Percentiles rank a stretch among this genome's conserved stretches.
phyloP scores from a whole-genome alignment of 2,888 invertebrate genomes.

The Andrena dorsata region DNA sequence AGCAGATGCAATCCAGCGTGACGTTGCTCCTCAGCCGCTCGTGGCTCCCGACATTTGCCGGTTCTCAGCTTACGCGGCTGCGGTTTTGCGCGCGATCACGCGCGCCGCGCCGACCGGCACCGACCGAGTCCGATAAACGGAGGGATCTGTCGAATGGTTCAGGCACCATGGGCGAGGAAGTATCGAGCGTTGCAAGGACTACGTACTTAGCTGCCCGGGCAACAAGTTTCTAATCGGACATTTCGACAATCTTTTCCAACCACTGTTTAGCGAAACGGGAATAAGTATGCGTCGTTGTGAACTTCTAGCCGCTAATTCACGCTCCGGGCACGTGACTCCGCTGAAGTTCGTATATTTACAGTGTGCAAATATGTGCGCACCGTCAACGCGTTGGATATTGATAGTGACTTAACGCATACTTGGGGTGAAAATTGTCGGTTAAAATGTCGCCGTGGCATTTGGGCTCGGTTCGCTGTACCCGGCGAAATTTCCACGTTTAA shows the following conservation, averaged over 20 bases:
- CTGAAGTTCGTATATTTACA: constrained; percentile 37
- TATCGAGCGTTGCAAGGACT: neutral
- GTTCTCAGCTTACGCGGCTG: constrained; percentile 81
- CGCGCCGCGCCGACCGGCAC: neutral
- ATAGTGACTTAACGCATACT: constrained; percentile 17
- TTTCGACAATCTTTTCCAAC: too few relatives aligned
- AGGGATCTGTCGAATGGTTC: neutral
- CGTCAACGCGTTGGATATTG: constrained; percentile 1
- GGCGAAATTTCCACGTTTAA: neutral
- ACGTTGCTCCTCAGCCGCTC: constrained; percentile 79
- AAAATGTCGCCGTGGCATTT: neutral
- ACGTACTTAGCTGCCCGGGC: too few relatives aligned
- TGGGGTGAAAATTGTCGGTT: neutral
- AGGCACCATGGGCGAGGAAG: neutral
- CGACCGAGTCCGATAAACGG: neutral
- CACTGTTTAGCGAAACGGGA: neutral
- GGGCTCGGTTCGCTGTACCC: neutral
- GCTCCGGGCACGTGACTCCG: constrained; percentile 5
- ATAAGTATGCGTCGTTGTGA: neutral
- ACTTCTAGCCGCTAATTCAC: constrained; percentile 29
- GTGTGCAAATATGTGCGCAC: constrained; percentile 20
- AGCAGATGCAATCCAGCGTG: constrained; percentile 81
- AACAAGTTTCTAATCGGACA: too few relatives aligned
- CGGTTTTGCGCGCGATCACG: constrained; percentile 51
- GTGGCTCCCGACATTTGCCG: constrained; percentile 79